These are phyloP conservation scores for Lochmaea crataegi DNA, from an alignment of 2,888 invertebrate genomes.

Conservation along the genomic window DNA sequence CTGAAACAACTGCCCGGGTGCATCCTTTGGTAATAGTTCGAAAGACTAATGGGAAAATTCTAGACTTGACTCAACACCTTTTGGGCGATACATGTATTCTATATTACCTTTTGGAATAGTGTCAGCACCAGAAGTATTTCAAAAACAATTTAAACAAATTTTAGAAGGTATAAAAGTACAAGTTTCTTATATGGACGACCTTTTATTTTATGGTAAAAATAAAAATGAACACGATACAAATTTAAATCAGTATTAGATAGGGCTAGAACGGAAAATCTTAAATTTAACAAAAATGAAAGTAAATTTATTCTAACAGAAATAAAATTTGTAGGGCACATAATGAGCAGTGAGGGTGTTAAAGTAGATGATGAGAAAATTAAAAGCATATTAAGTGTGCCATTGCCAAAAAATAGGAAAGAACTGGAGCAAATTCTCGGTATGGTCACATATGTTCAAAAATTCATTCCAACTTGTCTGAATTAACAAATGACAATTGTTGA, in stretches of 20 bases:
- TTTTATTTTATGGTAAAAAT: constrained; percentile 47
- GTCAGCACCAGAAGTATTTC: constrained; percentile 16
- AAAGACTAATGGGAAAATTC: no score
- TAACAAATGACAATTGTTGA: no score
- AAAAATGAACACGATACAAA: constrained; percentile 48
- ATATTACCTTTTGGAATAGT: constrained; percentile 47
- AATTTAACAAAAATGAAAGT: constrained; percentile 45
- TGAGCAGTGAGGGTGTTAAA: constrained; percentile 40
- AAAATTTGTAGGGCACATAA: constrained; percentile 44
- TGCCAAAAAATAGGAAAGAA: constrained; percentile 18
- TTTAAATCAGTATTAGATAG: constrained; percentile 23
- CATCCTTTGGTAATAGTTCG: no score
- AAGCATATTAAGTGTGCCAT: constrained; percentile 17
- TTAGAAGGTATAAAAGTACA: constrained; percentile 22
- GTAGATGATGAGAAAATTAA: constrained; percentile 30
- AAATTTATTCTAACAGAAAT: constrained; percentile 38
- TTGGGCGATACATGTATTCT: constrained; percentile 46
- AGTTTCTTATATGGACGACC: constrained; percentile 51
- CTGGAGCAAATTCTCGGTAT: no score
- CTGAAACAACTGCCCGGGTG: no score
- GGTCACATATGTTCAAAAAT: no score
- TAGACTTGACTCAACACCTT: no score
- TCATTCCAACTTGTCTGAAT: neutral
- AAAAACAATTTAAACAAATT: constrained; percentile 19
- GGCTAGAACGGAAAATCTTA: constrained; percentile 27